phyloP scores from a whole-genome alignment of 2,113 vertebrate genomes.

The Paramisgurnus dabryanus region DNA sequence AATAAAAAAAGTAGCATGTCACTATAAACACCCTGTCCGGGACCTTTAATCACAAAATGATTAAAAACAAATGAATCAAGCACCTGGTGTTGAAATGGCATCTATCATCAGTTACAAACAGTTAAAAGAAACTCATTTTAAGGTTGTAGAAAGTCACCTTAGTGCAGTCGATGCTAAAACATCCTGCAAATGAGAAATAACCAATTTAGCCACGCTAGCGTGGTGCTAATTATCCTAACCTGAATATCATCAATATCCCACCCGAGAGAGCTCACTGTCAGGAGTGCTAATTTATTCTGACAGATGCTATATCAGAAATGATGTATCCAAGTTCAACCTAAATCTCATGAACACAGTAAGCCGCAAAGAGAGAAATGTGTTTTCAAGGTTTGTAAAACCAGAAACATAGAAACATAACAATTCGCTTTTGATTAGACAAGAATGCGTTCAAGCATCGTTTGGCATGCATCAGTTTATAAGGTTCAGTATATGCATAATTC shows the following conservation, averaged over 20 bases:
- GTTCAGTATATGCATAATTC: conserved; percentile 4
- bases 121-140: not conserved
- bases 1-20: too few relatives aligned
- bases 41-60: not conserved
- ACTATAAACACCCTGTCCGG: too few relatives aligned
- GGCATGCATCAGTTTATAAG: not conserved
- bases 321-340: not conserved
- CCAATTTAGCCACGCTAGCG: conserved; percentile 15
- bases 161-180: conserved; percentile 12
- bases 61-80: not conserved
- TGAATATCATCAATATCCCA: conserved; percentile 27
- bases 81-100: not conserved
- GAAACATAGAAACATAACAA: not conserved
- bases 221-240: conserved; percentile 4
- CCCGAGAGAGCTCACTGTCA: conserved; percentile 32
- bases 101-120: not conserved
- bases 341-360: not conserved
- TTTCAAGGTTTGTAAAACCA: not conserved
- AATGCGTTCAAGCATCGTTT: not conserved
- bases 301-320: conserved; percentile 1
- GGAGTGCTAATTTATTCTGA: conserved; percentile 17
- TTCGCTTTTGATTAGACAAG: not conserved
- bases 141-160: conserved; percentile 17
- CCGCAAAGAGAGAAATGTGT: not conserved
- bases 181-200: conserved; percentile 34